Conservation (phyloP, 37 sponge, comb jelly and placozoan genomes). For the Chondrilla cf. caribensis region DNA sequence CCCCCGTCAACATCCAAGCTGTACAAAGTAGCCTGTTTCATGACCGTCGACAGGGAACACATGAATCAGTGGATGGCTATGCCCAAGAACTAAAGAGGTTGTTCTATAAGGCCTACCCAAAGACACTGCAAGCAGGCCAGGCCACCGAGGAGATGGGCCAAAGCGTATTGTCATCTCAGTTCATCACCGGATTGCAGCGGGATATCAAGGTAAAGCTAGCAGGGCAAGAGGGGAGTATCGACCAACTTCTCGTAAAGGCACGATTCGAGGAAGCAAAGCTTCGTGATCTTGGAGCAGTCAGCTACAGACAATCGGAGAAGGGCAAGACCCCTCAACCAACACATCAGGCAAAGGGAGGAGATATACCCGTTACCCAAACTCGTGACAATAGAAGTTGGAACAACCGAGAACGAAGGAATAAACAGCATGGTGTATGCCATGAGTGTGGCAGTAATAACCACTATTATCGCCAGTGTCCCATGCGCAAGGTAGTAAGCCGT, state of each 20-base stretch:
- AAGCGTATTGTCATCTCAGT: neutral
- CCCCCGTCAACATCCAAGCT: neutral
- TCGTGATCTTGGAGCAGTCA: neutral
- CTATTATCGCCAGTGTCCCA: too few relatives aligned
- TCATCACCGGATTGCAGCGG: neutral
- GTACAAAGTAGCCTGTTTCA: neutral
- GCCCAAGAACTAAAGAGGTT: neutral
- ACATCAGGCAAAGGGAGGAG: too few relatives aligned
- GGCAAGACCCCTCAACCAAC: too few relatives aligned
- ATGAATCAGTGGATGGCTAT: neutral
- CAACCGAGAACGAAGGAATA: too few relatives aligned
- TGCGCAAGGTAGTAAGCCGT: too few relatives aligned
- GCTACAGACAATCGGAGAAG: too few relatives aligned
- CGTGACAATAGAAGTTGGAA: neutral
- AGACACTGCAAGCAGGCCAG: neutral
- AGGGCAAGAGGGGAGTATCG: conserved; percentile 26
- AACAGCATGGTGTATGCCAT: too few relatives aligned
- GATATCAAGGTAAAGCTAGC: conserved; percentile 16
- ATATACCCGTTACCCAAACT: too few relatives aligned
- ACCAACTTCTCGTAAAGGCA: conserved; percentile 26
- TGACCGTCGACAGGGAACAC: neutral
- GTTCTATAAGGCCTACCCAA: neutral
- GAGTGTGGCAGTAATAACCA: too few relatives aligned
- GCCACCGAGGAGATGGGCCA: conserved; percentile 37
- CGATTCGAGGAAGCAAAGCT: conserved; percentile 53